phyloP scores from a whole-genome alignment of 2,113 vertebrate genomes.

The Vidua macroura region DNA sequence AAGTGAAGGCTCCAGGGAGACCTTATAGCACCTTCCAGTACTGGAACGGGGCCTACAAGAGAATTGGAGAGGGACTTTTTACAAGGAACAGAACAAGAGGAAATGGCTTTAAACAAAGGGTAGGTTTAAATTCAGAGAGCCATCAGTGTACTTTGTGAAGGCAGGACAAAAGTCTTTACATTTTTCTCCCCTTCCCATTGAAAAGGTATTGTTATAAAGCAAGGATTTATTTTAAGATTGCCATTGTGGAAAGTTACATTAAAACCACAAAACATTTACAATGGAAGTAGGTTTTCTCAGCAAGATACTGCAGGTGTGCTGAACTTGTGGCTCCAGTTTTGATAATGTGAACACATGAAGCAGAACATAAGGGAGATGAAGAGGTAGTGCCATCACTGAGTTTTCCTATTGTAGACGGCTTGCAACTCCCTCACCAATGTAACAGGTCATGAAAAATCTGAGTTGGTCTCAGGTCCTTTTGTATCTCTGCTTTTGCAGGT shows the following conservation, averaged over 20 bases:
- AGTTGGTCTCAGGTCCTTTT: background rate
- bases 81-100: background rate
- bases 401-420: background rate
- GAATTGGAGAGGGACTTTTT: background rate
- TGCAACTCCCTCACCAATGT: background rate
- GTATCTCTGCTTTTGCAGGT: background rate
- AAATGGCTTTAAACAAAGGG: background rate
- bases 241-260: conserved; percentile 18
- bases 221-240: conserved; percentile 39
- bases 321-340: background rate
- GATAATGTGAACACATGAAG: background rate
- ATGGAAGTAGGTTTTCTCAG: conserved; percentile 30
- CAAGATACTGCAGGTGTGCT: background rate
- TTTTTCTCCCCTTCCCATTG: background rate
- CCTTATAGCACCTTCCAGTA: background rate
- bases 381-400: background rate
- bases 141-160: background rate
- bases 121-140: background rate
- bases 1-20: background rate
- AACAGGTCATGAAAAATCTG: background rate
- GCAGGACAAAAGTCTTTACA: background rate
- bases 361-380: background rate
- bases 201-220: conserved; percentile 1
- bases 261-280: background rate
- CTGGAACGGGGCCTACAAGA: background rate